phyloP scores from a whole-genome alignment of 2,113 vertebrate species.

The Brachionichthys hirsutus region DNA sequence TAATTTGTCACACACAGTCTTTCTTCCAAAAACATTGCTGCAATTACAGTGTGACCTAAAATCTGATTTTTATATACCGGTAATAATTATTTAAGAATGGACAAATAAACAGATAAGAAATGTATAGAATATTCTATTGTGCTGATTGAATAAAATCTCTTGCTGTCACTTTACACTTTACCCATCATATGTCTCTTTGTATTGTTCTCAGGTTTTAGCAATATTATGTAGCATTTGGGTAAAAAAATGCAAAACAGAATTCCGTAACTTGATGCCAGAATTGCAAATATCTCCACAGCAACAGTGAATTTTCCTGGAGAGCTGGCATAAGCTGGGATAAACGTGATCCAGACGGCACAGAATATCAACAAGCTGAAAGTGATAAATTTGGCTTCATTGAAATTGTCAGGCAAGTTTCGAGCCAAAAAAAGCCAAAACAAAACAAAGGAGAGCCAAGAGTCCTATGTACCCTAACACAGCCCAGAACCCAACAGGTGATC shows the following conservation, averaged over 20 bases:
- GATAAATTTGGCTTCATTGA: too few species aligned
- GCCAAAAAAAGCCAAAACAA: slow-evolving; percentile 73
- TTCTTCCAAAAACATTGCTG: too few species aligned
- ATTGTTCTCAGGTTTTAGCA: slow-evolving; percentile 76
- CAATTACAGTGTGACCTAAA: too few species aligned
- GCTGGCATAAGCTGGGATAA: slow-evolving; percentile 77
- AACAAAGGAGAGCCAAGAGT: slow-evolving; percentile 69
- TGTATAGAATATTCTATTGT: too few species aligned
- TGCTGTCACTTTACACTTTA: slow-evolving; percentile 44
- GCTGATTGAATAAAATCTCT: too few species aligned
- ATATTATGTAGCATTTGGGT: slow-evolving; percentile 77
- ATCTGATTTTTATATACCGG: too few species aligned
- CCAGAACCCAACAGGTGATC: slow-evolving; percentile 73
- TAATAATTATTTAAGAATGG: too few species aligned
- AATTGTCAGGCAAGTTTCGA: slow-evolving; percentile 61
- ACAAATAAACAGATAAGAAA: too few species aligned
- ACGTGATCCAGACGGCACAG: slow-evolving; percentile 31
- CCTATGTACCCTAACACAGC: slow-evolving; percentile 76
- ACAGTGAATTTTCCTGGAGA: slow-evolving; percentile 78
- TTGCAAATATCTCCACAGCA: slow-evolving; percentile 79
- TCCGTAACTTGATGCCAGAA: slow-evolving; percentile 76
- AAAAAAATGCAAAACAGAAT: slow-evolving; percentile 76
- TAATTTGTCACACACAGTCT: too few species aligned
- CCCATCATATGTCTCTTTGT: slow-evolving; percentile 74
- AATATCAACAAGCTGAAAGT: too few species aligned